Conservation (phyloP, 2,113 vertebrate species). For the Lepus timidus region DNA sequence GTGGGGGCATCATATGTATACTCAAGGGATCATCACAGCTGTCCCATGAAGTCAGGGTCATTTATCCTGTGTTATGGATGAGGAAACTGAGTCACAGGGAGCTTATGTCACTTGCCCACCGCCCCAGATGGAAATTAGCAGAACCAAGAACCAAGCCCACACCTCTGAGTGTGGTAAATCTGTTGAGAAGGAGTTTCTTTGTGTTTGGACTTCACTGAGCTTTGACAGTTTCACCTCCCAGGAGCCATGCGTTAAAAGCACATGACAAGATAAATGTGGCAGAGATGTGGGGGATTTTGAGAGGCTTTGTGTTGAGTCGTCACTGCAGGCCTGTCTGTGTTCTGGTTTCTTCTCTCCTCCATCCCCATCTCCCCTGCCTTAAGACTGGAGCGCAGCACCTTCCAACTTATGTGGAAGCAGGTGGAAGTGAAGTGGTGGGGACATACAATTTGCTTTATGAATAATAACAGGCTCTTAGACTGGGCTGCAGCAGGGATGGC, state of each 20-base stretch:
- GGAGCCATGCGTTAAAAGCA: not conserved
- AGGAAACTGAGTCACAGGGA: not conserved
- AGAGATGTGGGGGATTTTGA: not conserved
- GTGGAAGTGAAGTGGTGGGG: slow-evolving; percentile 47
- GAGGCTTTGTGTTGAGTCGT: not conserved
- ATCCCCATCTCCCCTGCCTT: not conserved
- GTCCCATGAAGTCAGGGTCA: not conserved
- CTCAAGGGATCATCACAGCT: not conserved
- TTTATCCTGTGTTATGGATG: not conserved
- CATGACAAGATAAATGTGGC: slow-evolving; percentile 51
- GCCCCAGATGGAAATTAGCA: not conserved
- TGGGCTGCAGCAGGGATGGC: slow-evolving; percentile 41
- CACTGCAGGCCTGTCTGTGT: no score
- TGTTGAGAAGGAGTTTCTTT: not conserved
- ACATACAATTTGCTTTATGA: slow-evolving; percentile 40
- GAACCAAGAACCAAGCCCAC: not conserved
- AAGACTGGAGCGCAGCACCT: not conserved
- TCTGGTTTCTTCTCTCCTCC: not conserved
- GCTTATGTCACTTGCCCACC: not conserved
- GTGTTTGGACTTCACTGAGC: not conserved
- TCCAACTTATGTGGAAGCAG: slow-evolving; percentile 1
- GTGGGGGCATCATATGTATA: no score
- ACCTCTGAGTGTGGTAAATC: not conserved
- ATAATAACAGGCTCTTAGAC: slow-evolving; percentile 60
- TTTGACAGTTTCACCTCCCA: not conserved